phyloP scores from a whole-genome alignment of 2,797 vertebrate genomes.

The Rhinella marina region DNA sequence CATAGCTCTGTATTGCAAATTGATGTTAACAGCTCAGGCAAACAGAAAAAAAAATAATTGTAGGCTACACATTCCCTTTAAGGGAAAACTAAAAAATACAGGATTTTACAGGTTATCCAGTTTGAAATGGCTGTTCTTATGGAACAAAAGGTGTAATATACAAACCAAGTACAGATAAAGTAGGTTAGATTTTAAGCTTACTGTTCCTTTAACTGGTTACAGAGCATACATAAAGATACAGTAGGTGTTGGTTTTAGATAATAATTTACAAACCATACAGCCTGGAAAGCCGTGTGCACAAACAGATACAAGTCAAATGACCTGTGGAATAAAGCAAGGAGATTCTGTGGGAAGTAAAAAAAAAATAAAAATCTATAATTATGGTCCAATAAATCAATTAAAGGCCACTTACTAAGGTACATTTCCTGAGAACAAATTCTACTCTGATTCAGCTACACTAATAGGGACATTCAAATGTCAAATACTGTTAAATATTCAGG shows the following conservation, averaged over 20 bases:
- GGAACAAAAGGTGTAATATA: not conserved
- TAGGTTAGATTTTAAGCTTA: not conserved
- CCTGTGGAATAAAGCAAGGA: not conserved
- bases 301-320: not conserved
- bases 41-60: too few relatives aligned
- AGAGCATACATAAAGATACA: not conserved
- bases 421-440: not conserved
- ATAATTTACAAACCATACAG: not conserved
- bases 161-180: not conserved
- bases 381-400: not conserved
- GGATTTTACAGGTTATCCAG: too few relatives aligned
- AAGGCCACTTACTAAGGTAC: not conserved
- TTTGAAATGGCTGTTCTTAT: not conserved
- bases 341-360: not conserved
- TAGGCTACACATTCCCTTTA: too few relatives aligned
- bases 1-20: too few relatives aligned
- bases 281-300: not conserved
- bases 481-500: conserved; percentile 22
- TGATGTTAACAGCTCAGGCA: too few relatives aligned
- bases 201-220: not conserved
- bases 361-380: not conserved
- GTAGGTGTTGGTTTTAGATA: not conserved
- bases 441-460: not conserved
- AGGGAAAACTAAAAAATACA: too few relatives aligned
- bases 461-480: not conserved